Evolutionary conservation across 1,140 invertebrate species (phyloP).

Genomic region (Euglossa dilemma): DNA sequence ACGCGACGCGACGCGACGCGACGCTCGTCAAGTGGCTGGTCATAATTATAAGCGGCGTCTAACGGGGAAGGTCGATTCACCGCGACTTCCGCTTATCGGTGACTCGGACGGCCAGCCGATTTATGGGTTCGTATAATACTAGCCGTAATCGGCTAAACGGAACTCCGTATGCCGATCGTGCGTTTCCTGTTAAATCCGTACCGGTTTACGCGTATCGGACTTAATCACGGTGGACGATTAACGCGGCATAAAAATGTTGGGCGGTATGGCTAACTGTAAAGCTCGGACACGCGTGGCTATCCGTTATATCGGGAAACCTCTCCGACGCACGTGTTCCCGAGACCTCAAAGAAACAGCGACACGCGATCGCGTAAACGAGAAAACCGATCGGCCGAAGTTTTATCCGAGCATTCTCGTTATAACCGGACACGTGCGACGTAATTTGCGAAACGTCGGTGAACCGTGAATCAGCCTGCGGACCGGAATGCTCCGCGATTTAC

Average conservation of each 20-base stretch:
- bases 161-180: not conserved
- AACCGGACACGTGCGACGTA: not conserved
- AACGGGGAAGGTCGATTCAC: conserved; percentile 36
- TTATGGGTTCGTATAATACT: not conserved
- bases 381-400: not conserved
- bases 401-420: not conserved
- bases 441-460: not conserved
- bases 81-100: conserved; percentile 32
- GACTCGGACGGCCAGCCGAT: not conserved
- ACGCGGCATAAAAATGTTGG: not conserved
- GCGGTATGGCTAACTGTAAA: conserved; percentile 10
- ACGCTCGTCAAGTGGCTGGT: conserved; percentile 19
- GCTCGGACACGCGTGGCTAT: conserved; percentile 1
- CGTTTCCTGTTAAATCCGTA: conserved; percentile 10
- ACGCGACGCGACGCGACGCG: too few relatives aligned
- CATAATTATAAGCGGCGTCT: conserved; percentile 42
- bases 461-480: not conserved
- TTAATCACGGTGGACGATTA: conserved; percentile 10
- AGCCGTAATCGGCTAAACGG: not conserved
- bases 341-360: not conserved
- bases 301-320: not conserved
- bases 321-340: conserved; percentile 5
- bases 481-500: not conserved
- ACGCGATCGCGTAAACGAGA: conserved; percentile 5
- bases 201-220: not conserved